phyloP scores from a whole-genome alignment of 2,797 vertebrate genomes.

The Carapus acus region DNA sequence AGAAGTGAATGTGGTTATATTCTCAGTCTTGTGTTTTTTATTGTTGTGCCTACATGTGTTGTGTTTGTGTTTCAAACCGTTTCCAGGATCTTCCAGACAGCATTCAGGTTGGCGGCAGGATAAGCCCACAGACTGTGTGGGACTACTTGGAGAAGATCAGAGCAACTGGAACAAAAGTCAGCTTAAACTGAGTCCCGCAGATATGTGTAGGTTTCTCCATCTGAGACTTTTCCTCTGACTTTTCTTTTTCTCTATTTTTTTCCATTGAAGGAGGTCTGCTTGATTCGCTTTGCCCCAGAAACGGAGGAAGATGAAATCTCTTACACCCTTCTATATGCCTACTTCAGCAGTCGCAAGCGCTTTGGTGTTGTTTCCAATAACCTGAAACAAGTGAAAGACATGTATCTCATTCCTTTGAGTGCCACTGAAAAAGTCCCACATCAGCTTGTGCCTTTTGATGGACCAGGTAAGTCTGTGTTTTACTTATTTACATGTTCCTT shows the following conservation, averaged over 20 bases:
- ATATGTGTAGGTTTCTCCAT: too few relatives aligned
- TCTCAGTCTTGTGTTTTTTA: too few relatives aligned
- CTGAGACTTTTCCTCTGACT: neutral
- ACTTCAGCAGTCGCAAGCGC: constrained; percentile 96
- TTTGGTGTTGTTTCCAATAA: constrained; percentile 98
- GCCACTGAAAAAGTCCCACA: constrained; percentile 94
- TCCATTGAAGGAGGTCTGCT: constrained; percentile 85
- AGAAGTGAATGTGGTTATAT: neutral
- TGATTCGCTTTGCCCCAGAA: constrained; percentile 92
- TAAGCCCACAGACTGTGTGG: constrained; percentile 96
- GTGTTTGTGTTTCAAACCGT: neutral
- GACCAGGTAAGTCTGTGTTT: constrained; percentile 94
- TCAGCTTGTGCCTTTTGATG: constrained; percentile 97
- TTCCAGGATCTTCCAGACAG: constrained; percentile 93
- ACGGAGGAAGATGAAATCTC: constrained; percentile 99
- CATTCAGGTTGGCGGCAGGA: constrained; percentile 94
- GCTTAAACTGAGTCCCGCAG: constrained; percentile 11
- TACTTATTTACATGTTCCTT: too few relatives aligned
- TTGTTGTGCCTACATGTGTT: neutral
- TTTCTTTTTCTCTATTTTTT: constrained; percentile 22
- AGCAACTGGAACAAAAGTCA: constrained; percentile 96
- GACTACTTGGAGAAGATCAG: constrained; percentile 99
- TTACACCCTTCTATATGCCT: constrained; percentile 91
- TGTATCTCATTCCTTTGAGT: constrained; percentile 96
- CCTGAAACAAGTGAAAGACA: constrained; percentile 96